Percentiles rank a stretch among this genome's conserved stretches.
These are phyloP conservation scores for Gisinianus flammeolus DNA, from an alignment of 2,888 invertebrate genomes.

Conservation along the genomic window DNA sequence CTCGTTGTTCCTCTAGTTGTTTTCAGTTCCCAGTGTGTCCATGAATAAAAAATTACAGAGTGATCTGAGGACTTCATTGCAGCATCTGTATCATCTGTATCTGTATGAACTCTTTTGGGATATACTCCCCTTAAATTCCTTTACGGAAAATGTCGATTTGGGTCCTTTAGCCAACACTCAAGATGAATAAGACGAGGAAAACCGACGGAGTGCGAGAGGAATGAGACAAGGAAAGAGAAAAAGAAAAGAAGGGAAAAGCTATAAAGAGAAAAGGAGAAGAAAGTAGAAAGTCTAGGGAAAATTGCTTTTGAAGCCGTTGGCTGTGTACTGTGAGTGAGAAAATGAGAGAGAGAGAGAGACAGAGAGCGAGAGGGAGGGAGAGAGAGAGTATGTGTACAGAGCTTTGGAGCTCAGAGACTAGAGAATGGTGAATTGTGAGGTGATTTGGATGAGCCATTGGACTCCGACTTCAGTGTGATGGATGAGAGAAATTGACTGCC, in stretches of 20 bases:
- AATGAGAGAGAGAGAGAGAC: neutral
- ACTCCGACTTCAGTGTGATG: slow-evolving; percentile 11
- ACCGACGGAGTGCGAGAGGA: neutral
- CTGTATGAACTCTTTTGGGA: too few species aligned
- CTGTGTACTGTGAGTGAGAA: neutral
- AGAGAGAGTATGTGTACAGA: too few species aligned
- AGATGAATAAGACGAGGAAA: neutral
- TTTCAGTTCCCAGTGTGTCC: neutral
- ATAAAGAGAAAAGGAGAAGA: slow-evolving; percentile 1
- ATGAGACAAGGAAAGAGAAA: neutral
- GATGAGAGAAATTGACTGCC: slow-evolving; percentile 27
- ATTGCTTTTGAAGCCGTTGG: slow-evolving; percentile 28
- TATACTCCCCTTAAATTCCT: neutral
- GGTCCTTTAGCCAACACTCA: neutral
- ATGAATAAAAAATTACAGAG: neutral
- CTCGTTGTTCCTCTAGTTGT: too few species aligned
- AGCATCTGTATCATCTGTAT: too few species aligned
- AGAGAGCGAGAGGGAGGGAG: too few species aligned
- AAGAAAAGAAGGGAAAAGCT: neutral
- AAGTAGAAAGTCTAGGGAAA: slow-evolving; percentile 21
- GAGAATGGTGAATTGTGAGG: slow-evolving; percentile 2
- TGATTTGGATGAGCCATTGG: slow-evolving; percentile 29
- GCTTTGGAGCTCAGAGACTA: neutral
- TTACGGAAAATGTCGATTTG: neutral
- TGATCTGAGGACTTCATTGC: too few species aligned